Base-by-base conservation (phyloP, 2,113 vertebrate genomes). In the Typhlomys cinereus region DNA sequence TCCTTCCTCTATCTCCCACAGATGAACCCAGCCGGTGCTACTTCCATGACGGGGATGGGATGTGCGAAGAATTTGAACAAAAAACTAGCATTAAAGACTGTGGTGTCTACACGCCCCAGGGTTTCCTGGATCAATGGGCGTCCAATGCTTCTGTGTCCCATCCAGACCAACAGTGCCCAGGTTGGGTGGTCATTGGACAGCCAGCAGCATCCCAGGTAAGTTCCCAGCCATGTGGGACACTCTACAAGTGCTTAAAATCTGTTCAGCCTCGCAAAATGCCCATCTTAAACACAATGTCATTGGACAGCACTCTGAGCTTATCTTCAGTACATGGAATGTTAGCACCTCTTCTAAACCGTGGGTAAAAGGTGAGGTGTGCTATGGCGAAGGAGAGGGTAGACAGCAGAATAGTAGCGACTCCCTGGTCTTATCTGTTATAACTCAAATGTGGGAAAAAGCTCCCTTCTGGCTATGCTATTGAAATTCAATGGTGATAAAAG, bases 61-160 rank as follows among this genome's bases (percentile, higher is more conserved):
- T 99, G 62, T 99, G 99, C 73, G 99, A 99, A 94, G 99, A 99
- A 94, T 99, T 99, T 95, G 99, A 99, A 95, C 98, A 98, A 80
- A 99, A 99, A 98, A 99, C 98, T 6, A 99, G 99, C 73, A 99
- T 99, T 95, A 98, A 98, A 88, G 99, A 99, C 97, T 99, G 99
- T 46, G 99, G 99, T 0, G 98, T 99, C 81, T 99, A 99, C 97
- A 99, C 99, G 0, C 99, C 99, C 70, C 98, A 97, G 48, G 99
- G 99, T 34, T 99, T 99, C 97, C 97, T 99, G 25, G 99, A 99
- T 95, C 99, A 99, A 48, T 99, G 99, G 99, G 99, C 99, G 44
- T 99, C 99, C 78, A 97, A 98, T 0, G 98, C 98, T 13, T 98
- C 99, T 0, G 99, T 99, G 44, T 99, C 99, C 0, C 99, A 99